Percentiles rank a stretch among this genome's conserved stretches.
Conservation (phyloP, 2,797 vertebrate species). For the Kryptopterus vitreolus region DNA sequence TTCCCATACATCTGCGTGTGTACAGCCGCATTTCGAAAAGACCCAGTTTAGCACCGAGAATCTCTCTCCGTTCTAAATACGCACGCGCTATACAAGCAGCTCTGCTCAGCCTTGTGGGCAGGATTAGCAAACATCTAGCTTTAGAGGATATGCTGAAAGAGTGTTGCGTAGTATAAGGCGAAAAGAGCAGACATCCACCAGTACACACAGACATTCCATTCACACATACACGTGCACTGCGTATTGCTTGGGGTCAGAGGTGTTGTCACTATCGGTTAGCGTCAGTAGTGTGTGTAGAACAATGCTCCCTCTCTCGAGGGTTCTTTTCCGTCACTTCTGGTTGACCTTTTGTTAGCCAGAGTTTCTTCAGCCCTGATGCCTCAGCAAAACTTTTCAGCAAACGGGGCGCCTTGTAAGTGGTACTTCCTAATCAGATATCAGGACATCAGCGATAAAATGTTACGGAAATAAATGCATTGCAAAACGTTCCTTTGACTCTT, state of each 20-base stretch:
- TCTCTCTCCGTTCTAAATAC: neutral
- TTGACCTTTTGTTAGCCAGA: conserved; percentile 69
- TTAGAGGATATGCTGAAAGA: conserved; percentile 32
- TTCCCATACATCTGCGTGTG: neutral
- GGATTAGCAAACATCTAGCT: conserved; percentile 5
- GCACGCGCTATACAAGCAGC: neutral
- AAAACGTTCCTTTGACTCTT: neutral
- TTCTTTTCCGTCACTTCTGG: conserved; percentile 61
- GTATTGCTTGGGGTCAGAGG: conserved; percentile 62
- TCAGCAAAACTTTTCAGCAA: conserved; percentile 48
- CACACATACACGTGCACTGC: conserved; percentile 21
- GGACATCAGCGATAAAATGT: too few species aligned
- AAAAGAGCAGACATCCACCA: conserved; percentile 29
- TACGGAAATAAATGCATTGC: too few species aligned
- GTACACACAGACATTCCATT: neutral
- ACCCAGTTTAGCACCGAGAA: neutral
- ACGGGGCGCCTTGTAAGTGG: neutral
- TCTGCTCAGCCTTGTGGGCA: neutral
- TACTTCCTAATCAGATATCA: neutral
- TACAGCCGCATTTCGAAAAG: neutral
- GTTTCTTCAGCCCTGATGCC: conserved; percentile 46
- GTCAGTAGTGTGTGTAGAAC: conserved; percentile 61
- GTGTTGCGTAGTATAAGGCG: conserved; percentile 5
- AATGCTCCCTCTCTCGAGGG: conserved; percentile 22
- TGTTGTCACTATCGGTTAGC: conserved; percentile 69